A percentile compares a stretch with the other conserved stretches of the same genome.
phyloP scores from a whole-genome alignment of 2,797 vertebrate species.

The Astyanax mexicanus region DNA sequence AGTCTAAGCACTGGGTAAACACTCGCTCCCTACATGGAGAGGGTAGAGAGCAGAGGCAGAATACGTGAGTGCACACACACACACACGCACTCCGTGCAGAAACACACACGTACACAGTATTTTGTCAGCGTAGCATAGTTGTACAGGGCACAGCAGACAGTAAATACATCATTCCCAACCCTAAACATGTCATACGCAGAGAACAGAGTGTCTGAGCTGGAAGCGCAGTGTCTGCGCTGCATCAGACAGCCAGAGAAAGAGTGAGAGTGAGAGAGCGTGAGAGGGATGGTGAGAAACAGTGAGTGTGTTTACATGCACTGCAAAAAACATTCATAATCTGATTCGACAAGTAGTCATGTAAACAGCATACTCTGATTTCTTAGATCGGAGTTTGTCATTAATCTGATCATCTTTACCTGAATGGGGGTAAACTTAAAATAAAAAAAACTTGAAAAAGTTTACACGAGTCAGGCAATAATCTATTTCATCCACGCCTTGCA shows the following conservation, averaged over 20 bases:
- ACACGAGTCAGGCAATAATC: too few species aligned
- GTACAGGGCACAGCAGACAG: slow-evolving; percentile 53
- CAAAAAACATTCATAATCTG: too few species aligned
- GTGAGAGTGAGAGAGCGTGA: too few species aligned
- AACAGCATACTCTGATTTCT: too few species aligned
- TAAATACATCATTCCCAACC: slow-evolving; percentile 66
- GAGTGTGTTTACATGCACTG: too few species aligned
- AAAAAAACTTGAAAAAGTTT: too few species aligned
- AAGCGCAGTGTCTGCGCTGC: slow-evolving; percentile 35
- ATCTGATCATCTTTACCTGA: too few species aligned
- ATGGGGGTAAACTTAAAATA: too few species aligned
- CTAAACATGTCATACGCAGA: slow-evolving; percentile 68
- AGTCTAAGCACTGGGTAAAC: slow-evolving; percentile 44
- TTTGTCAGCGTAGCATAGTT: slow-evolving; percentile 47
- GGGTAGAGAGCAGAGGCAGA: slow-evolving; percentile 23
- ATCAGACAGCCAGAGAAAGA: slow-evolving; percentile 19
- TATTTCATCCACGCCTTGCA: too few species aligned
- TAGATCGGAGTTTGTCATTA: too few species aligned
- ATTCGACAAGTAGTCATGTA: too few species aligned
- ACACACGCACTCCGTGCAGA: slow-evolving; percentile 1
- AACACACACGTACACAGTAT: slow-evolving; percentile 4
- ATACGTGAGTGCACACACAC: slow-evolving; percentile 2
- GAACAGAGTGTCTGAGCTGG: slow-evolving; percentile 49
- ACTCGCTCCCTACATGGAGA: slow-evolving; percentile 52
- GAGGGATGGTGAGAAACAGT: too few species aligned